Conservation (phyloP, 2,113 vertebrate genomes). For the Lathamus discolor region DNA sequence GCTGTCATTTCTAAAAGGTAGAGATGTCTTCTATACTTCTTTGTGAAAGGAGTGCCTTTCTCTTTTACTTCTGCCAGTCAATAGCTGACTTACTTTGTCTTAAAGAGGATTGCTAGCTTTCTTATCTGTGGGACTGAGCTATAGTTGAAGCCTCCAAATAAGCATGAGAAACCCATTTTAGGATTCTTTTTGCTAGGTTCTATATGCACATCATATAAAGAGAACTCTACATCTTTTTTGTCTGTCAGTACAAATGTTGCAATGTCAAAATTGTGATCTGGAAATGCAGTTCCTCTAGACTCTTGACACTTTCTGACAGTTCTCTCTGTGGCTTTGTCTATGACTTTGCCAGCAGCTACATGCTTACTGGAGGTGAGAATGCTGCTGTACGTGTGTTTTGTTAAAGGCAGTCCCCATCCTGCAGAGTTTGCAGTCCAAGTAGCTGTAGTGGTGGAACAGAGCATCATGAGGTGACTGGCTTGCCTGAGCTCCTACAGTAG, state of each 20-base stretch:
- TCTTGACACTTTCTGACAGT: background rate
- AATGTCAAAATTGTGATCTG: background rate
- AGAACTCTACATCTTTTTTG: background rate
- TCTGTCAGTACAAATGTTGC: background rate
- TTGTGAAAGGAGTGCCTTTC: background rate
- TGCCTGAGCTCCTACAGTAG: background rate
- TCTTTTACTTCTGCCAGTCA: background rate
- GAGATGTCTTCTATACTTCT: background rate
- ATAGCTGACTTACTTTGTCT: background rate
- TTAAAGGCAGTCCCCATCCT: background rate
- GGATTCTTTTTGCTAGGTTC: background rate
- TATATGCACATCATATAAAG: background rate
- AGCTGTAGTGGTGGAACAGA: background rate
- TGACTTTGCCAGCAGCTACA: background rate
- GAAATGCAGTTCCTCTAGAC: background rate
- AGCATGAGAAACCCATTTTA: background rate
- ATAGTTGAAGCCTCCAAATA: background rate
- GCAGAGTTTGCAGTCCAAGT: background rate
- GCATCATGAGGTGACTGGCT: background rate
- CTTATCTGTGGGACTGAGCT: background rate
- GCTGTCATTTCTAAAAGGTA: background rate
- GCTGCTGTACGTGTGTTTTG: rapidly evolving
- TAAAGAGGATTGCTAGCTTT: background rate
- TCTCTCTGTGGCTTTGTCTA: background rate
- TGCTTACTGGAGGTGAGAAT: background rate